Conservation (phyloP, 2,113 vertebrate species). For the Columba janthina region DNA sequence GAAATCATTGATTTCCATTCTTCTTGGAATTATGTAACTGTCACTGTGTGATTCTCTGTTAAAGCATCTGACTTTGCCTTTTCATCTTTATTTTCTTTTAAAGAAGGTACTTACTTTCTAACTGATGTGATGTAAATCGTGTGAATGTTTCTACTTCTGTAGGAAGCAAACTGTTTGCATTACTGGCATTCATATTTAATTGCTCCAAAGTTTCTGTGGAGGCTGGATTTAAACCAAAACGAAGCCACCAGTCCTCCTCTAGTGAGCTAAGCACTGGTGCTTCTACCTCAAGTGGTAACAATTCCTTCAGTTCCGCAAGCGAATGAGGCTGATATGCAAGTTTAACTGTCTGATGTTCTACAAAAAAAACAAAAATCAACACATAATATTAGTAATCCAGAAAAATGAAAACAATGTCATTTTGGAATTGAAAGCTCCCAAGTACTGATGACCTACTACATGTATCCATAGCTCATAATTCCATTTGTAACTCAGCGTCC, state of each 20-base stretch:
- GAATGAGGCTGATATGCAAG: background rate
- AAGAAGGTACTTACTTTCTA: conserved; percentile 69
- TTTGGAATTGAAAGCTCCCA: background rate
- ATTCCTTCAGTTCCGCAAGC: conserved; percentile 47
- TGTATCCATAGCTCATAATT: background rate
- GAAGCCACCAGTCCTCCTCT: conserved; percentile 48
- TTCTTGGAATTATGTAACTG: background rate
- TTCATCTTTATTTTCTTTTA: background rate
- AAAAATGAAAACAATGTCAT: background rate
- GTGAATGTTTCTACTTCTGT: conserved; percentile 53
- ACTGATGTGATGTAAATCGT: background rate
- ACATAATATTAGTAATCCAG: background rate
- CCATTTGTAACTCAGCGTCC: background rate
- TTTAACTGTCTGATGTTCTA: conserved; percentile 49
- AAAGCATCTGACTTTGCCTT: background rate
- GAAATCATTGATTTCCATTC: background rate
- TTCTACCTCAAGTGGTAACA: conserved; percentile 34
- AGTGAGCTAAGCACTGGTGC: background rate
- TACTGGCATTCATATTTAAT: background rate
- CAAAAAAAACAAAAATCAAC: conserved; percentile 4
- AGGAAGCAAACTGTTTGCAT: background rate
- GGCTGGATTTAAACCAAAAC: conserved; percentile 4
- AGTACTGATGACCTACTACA: background rate
- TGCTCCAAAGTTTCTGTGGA: conserved; percentile 30
- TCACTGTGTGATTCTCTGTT: background rate